These are phyloP conservation scores for Erebia aethiops DNA, from an alignment of 2,888 invertebrate species.

Conservation along the genomic window DNA sequence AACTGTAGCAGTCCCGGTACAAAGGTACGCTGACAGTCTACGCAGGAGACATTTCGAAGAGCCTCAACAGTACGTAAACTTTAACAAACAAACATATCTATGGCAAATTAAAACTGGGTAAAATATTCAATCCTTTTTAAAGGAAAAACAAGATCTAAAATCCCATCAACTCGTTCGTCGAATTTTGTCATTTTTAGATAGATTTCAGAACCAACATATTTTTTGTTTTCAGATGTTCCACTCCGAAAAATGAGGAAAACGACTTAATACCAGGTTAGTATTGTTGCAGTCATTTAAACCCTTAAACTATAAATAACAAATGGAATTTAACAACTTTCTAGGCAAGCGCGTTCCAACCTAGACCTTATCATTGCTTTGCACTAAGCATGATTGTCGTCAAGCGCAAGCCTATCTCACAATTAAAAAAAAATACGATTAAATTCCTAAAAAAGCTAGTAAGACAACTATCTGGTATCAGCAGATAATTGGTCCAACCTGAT, in stretches of 20 bases:
- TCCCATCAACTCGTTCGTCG: not conserved
- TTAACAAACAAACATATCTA: not conserved
- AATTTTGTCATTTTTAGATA: not conserved
- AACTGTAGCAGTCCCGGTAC: conserved; percentile 77
- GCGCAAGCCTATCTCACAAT: too few relatives aligned
- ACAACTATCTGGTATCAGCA: not conserved
- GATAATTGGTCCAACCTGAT: not conserved
- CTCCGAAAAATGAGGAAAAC: conserved; percentile 59
- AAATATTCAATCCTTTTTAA: not conserved
- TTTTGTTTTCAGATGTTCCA: conserved; percentile 49
- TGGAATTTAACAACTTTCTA: too few relatives aligned
- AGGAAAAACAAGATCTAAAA: not conserved
- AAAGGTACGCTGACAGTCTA: conserved; percentile 82
- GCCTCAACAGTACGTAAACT: conserved; percentile 57
- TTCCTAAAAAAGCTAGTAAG: not conserved
- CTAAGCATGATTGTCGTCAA: too few relatives aligned
- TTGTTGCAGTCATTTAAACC: too few relatives aligned
- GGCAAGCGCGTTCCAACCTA: too few relatives aligned
- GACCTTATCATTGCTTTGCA: too few relatives aligned
- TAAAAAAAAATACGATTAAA: too few relatives aligned
- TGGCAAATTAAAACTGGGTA: not conserved
- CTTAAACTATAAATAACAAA: too few relatives aligned
- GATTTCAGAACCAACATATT: not conserved
- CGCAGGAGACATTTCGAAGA: conserved; percentile 75
- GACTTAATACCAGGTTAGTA: conserved; percentile 70